Base-by-base conservation (phyloP, 2,888 invertebrate genomes). In the Hecatera dysodea region DNA sequence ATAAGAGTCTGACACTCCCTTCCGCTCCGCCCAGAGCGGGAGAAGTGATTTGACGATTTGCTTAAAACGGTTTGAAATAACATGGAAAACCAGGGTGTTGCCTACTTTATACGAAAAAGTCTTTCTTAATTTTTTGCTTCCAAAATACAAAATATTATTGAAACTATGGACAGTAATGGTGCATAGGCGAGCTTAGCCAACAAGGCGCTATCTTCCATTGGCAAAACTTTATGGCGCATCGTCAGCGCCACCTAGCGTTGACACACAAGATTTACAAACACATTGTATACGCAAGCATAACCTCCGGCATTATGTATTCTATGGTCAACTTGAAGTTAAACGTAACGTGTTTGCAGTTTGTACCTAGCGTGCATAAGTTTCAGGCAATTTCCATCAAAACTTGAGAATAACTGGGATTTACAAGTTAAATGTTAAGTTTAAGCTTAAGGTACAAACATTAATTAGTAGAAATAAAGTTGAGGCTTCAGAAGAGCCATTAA, bases 351-450 rank as follows among this genome's bases (percentile, higher is more conserved):
- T 73, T 68, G 72, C 63, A 79, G 80, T 77, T 69, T 65, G 62
- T 67, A 67, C 69, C 59, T 68, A 53, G 48, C 55, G 48, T 52
- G 68, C 69, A 59, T 74, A 82, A 83, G 60, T 82, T 82, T 67
- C 27, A 68, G 24, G 66, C 65, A 79, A 81, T 79, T 79, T 70
- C 67, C 74, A 72, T 67, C 65, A 72, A 56, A 82, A 83, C 79
- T 83, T 72, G 36, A 44, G 57, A 61, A 71, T 74, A 79, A 79
- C 76, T 72, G 61, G 36, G 63, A 67, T 75, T 78, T 83, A 71
- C 70, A 78, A 83, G 68, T 80, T 60, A 75, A 83, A 78, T 68
- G 56, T 67, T 63, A 62, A 75, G 61, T 80, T 74, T 56, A 52
- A 48, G 53, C 53, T 78, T 81, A 39, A 75, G 66, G 67, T 69